Conservation (phyloP, 1,140 invertebrate species). For the Marisa cornuarietis region DNA sequence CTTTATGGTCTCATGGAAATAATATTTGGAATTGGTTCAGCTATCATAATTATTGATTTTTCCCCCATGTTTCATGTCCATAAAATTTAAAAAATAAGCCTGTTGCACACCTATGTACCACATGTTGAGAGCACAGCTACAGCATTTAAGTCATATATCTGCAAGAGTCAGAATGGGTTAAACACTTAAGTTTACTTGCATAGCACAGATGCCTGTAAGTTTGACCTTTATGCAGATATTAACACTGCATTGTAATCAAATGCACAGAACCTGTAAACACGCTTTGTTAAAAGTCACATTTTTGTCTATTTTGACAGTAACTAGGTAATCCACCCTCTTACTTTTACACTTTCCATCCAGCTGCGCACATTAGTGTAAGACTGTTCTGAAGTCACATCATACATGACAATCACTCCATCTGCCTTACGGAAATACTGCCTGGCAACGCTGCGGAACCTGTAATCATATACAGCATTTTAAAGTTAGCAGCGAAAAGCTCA, state of each 20-base stretch:
- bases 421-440: slow-evolving; percentile 78
- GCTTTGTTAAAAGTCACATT: background rate
- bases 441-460: slow-evolving; percentile 75
- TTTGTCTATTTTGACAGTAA: background rate
- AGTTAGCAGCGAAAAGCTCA: background rate
- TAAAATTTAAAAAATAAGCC: no score
- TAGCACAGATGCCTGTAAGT: no score
- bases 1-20: no score
- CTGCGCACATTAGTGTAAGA: slow-evolving; percentile 74
- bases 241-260: background rate
- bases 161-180: no score
- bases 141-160: no score
- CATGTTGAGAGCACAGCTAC: no score
- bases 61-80: no score
- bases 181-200: no score
- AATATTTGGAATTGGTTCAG: no score
- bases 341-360: slow-evolving; percentile 73
- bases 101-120: no score
- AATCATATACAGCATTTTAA: slow-evolving; percentile 23
- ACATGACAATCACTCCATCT: slow-evolving; percentile 76
- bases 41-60: no score
- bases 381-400: slow-evolving; percentile 75
- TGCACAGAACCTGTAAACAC: background rate
- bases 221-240: no score
- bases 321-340: slow-evolving; percentile 36